Base-by-base conservation (phyloP, 2,113 vertebrate genomes). In the Podilymbus podiceps region DNA sequence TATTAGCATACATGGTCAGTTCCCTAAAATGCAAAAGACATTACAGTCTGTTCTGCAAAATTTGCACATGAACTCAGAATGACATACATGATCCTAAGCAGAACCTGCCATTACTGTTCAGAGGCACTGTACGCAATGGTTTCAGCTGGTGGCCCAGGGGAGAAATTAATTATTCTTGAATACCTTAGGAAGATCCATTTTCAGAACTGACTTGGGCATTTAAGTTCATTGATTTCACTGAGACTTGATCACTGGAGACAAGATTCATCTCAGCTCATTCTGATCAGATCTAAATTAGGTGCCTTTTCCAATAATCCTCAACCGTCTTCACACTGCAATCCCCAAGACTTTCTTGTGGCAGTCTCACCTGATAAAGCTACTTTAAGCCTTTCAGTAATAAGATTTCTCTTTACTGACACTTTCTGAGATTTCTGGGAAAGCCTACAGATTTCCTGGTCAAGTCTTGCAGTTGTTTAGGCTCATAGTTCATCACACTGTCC, bases 251-350 rank as follows among this genome's bases (percentile, higher is more conserved):
- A 55, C 31, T 50, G 42, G 9, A 83, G 82, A 79, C 82, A 90
- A 53, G 53, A 88, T n/a, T 88, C 67, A 95, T 64, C 85, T 82
- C 72, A 53, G 63, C n/a, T 88, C 50, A n/a, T 94, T 83, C 67
- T 85, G 53, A 90, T 49, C 75, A 69, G 71, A 88, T 66, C 63
- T 90, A 95, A 94, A 94, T 93, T 68, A 90, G 62, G 53, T 92
- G 95, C 63, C 88, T 94, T 88, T 88, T 88, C 75, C 78, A 93
- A 93, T 90, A 64, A 88, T 69, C 82, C 80, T 88, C 82, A 95
- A 20, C 35, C n/a, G 55, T 68, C 60, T 84, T 82, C 75, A 64
- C 19, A 15, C 38, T 75, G 33, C 66, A 78, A 30, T 72, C 56
- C 62, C 53, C 24, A 69, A 76, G 27, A 64, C 24, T 76, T 82